phyloP scores from a whole-genome alignment of 2,113 vertebrate genomes.

The Embiotoca jacksoni region DNA sequence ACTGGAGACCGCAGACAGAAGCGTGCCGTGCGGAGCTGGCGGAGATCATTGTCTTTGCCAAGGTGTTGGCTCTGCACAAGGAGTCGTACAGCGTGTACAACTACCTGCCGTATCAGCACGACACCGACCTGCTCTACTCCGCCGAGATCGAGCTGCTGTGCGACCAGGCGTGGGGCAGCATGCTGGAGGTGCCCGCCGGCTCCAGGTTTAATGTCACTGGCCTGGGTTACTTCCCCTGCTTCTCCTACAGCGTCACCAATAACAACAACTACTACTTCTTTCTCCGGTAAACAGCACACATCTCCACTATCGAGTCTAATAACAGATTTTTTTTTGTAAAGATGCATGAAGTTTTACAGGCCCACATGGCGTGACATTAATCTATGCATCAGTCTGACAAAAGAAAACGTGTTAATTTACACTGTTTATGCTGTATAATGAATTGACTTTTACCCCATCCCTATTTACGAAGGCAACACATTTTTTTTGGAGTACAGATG shows the following conservation, averaged over 20 bases:
- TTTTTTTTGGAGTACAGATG: no score
- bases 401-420: no score
- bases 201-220: slow-evolving; percentile 88
- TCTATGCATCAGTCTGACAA: no score
- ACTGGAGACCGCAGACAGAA: slow-evolving; percentile 90
- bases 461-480: no score
- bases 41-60: slow-evolving; percentile 88
- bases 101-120: slow-evolving; percentile 86
- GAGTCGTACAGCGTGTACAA: slow-evolving; percentile 87
- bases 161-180: slow-evolving; percentile 90
- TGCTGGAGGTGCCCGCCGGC: slow-evolving; percentile 88
- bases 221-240: slow-evolving; percentile 87
- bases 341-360: not conserved
- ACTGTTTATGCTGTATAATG: no score
- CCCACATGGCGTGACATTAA: no score
- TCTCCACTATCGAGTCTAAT: not conserved
- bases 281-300: slow-evolving; percentile 77
- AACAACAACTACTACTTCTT: slow-evolving; percentile 90
- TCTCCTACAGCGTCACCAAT: slow-evolving; percentile 87
- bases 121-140: slow-evolving; percentile 85
- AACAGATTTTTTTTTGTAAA: no score
- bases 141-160: slow-evolving; percentile 89
- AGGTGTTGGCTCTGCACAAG: slow-evolving; percentile 85
- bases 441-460: no score
- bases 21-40: slow-evolving; percentile 88